Conservation (phyloP, 2,888 invertebrate species). For the Drosophila ustulata region DNA sequence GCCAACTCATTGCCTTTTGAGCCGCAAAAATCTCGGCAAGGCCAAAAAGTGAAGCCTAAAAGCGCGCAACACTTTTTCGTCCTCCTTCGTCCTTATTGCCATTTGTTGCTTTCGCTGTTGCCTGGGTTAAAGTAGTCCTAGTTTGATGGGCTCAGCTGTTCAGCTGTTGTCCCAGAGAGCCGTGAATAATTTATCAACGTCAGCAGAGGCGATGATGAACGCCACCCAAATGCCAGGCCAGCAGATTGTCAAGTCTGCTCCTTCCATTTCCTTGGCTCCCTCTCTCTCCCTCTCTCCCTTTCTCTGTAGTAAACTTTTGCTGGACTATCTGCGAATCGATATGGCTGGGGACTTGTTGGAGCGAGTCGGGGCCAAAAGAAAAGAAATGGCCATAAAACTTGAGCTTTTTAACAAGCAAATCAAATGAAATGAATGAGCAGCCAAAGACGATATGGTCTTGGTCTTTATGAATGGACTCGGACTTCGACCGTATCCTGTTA, state of each 20-base stretch:
- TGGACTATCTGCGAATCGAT: constrained; percentile 65
- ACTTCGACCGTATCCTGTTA: constrained; percentile 14
- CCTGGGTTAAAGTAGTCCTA: constrained; percentile 22
- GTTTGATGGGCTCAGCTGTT: constrained; percentile 53
- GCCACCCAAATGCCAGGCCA: constrained; percentile 66
- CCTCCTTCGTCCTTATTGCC: constrained; percentile 27
- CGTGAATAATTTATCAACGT: constrained; percentile 79
- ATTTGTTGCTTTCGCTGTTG: constrained; percentile 59
- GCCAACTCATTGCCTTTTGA: constrained; percentile 74
- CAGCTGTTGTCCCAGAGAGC: constrained; percentile 52
- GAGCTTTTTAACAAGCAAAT: constrained; percentile 79
- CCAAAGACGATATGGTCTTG: constrained; percentile 37
- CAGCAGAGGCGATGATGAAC: constrained; percentile 67
- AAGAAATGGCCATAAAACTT: constrained; percentile 75
- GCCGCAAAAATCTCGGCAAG: constrained; percentile 59
- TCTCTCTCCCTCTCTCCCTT: not conserved
- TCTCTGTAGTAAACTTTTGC: constrained; percentile 8
- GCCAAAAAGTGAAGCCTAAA: constrained; percentile 36
- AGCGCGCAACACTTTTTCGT: constrained; percentile 49
- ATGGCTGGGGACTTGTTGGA: constrained; percentile 67
- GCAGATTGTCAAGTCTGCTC: constrained; percentile 61
- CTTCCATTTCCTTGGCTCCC: not conserved
- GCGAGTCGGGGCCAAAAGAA: constrained; percentile 30
- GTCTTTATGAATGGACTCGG: constrained; percentile 49
- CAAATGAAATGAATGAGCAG: constrained; percentile 66